Conservation (phyloP, 2,797 vertebrate genomes). For the Coregonus suidteri region DNA sequence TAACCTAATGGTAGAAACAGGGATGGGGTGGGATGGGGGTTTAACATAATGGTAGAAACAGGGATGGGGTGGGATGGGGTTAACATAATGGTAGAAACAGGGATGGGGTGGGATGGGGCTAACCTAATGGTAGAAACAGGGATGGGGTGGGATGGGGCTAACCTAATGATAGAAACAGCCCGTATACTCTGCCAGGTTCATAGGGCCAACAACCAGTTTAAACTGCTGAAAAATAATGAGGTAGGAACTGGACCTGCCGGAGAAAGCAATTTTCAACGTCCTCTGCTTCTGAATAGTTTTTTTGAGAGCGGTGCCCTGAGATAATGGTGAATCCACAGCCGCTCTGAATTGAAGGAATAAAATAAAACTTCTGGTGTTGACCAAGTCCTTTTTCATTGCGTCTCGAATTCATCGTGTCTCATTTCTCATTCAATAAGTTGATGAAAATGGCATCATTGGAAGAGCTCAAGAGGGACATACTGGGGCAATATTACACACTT, state of each 20-base stretch:
- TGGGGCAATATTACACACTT: not conserved
- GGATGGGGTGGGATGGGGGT: no score
- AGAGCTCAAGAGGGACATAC: not conserved
- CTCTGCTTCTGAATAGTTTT: not conserved
- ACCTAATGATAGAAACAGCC: not conserved
- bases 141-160: no score
- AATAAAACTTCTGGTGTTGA: not conserved
- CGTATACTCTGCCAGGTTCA: not conserved
- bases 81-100: no score
- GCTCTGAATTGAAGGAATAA: not conserved
- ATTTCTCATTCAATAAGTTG: not conserved
- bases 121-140: no score
- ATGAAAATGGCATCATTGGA: not conserved
- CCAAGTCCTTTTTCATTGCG: not conserved
- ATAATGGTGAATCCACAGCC: not conserved
- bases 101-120: no score
- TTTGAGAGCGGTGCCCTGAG: not conserved
- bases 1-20: no score
- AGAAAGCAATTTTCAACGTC: not conserved
- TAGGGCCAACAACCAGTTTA: not conserved
- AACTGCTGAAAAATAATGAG: not conserved
- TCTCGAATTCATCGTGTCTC: not conserved
- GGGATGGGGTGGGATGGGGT: no score
- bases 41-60: no score
- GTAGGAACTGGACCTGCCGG: not conserved